phyloP scores from a whole-genome alignment of 2,113 vertebrate species.

The Actinemys pallida region DNA sequence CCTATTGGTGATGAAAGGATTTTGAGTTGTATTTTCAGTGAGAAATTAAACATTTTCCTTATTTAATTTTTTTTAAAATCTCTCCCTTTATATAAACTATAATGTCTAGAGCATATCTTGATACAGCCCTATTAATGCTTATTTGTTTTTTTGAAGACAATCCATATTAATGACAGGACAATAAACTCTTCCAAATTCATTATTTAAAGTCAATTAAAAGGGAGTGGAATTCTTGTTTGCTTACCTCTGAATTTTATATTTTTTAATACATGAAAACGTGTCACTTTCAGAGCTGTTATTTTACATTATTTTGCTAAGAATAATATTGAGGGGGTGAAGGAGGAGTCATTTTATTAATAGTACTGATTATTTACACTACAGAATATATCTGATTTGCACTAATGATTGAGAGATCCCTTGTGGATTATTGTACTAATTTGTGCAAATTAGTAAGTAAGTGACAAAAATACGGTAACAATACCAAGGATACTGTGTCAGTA shows the following conservation, averaged over 20 bases:
- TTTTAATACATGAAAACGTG: accelerated
- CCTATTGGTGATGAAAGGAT: neutral
- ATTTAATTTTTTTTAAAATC: neutral
- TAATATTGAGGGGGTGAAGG: neutral
- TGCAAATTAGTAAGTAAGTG: neutral
- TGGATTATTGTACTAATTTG: neutral
- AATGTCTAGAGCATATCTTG: neutral
- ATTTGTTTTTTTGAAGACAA: neutral
- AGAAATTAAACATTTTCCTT: neutral
- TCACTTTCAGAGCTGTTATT: neutral
- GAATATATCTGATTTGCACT: neutral
- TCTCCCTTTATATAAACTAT: neutral
- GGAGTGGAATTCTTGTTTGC: neutral
- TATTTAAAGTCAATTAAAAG: neutral
- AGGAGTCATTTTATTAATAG: neutral
- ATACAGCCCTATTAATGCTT: neutral
- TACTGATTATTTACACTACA: neutral
- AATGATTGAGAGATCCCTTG: neutral
- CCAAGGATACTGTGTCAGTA: accelerated
- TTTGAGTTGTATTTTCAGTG: accelerated
- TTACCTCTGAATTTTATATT: neutral
- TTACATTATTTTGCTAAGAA: neutral
- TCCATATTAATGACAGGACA: neutral
- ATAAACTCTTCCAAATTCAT: neutral
- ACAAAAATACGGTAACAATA: neutral